Evolutionary conservation across 2,797 vertebrate species (phyloP).

Genomic region (Sitta carolinensis): DNA sequence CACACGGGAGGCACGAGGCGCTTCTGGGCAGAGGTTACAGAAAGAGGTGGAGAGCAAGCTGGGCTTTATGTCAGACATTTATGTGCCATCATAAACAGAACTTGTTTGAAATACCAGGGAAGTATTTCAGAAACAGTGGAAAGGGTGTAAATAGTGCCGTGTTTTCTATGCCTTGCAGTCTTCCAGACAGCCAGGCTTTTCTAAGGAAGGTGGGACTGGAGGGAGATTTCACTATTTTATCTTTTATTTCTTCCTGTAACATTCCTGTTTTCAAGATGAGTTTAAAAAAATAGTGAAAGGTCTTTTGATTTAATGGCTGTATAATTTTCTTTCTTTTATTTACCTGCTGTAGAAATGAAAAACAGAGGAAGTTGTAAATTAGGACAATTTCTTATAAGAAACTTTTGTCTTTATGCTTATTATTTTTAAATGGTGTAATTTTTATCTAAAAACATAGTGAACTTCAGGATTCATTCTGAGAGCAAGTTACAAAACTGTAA

Average conservation of each 20-base stretch:
- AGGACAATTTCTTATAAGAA: neutral
- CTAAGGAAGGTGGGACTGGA: neutral
- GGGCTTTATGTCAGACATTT: neutral
- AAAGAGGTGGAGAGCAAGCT: neutral
- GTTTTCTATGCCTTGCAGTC: neutral
- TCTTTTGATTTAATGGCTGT: neutral
- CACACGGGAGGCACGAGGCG: accelerated
- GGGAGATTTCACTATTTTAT: neutral
- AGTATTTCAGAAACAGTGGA: neutral
- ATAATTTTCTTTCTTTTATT: neutral
- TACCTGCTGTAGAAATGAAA: neutral
- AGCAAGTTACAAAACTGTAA: neutral
- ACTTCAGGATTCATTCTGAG: neutral
- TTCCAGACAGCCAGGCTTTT: neutral
- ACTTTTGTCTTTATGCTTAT: neutral
- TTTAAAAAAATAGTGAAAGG: neutral
- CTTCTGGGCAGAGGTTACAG: neutral
- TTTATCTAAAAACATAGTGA: neutral
- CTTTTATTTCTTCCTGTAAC: neutral
- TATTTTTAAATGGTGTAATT: neutral
- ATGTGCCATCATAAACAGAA: neutral
- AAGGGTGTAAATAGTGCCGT: accelerated
- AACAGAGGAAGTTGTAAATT: neutral
- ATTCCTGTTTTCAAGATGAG: neutral
- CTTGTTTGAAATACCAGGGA: neutral